Evolutionary conservation across 2,797 vertebrate species (phyloP).

Genomic region (Hyperoplus lanceolatus): DNA sequence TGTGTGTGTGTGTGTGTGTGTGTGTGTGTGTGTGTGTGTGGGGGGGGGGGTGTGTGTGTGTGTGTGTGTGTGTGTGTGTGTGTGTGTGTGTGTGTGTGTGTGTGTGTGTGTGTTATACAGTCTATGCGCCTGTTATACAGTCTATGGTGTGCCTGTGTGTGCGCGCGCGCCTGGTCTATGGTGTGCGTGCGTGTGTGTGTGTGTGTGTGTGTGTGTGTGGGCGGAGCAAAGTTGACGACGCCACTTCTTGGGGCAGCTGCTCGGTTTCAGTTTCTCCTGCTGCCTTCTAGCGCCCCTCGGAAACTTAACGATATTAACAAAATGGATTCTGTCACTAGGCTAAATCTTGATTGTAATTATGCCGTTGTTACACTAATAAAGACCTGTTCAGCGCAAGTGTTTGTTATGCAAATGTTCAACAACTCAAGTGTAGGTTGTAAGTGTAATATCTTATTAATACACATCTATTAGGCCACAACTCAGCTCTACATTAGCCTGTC

Average conservation of each 20-base stretch:
- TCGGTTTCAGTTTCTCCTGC: slow-evolving; percentile 74
- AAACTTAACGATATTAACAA: background rate
- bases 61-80: slow-evolving; percentile 7
- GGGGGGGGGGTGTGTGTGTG: slow-evolving; percentile 18
- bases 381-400: background rate
- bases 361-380: background rate
- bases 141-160: background rate
- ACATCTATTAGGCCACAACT: too few relatives aligned
- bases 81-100: background rate
- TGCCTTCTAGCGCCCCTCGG: slow-evolving; percentile 64
- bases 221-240: slow-evolving; percentile 60
- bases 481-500: too few relatives aligned
- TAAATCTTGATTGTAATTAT: background rate
- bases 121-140: too few relatives aligned
- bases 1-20: background rate
- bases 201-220: slow-evolving; percentile 32
- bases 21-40: slow-evolving; percentile 5
- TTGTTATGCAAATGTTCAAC: background rate
- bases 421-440: too few relatives aligned
- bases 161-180: too few relatives aligned
- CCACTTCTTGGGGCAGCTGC: slow-evolving; percentile 73
- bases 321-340: slow-evolving; percentile 3
- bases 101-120: slow-evolving; percentile 3
- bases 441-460: too few relatives aligned
- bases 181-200: slow-evolving; percentile 12